These are phyloP conservation scores for Sebastes diploproa DNA, from an alignment of 2,797 vertebrate genomes.

Conservation along the genomic window DNA sequence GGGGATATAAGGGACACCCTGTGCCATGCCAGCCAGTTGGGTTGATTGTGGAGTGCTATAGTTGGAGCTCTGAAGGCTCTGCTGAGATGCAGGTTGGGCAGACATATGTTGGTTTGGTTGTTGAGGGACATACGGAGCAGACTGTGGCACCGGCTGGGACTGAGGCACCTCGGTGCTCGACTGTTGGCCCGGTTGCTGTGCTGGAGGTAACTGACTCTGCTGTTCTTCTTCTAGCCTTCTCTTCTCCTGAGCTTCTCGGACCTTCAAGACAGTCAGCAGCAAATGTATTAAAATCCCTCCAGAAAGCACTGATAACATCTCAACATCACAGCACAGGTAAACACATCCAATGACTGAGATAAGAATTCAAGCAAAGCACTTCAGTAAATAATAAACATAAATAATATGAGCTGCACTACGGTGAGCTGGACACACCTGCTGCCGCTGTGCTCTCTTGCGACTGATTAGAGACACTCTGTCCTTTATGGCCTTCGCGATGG, in stretches of 20 bases:
- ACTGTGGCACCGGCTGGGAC: constrained; percentile 58
- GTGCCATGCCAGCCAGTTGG: constrained; percentile 48
- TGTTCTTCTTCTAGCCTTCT: constrained; percentile 89
- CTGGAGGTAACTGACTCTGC: constrained; percentile 60
- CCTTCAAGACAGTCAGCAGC: constrained; percentile 64
- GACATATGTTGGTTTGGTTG: constrained; percentile 76
- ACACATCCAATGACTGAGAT: background rate
- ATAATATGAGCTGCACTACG: background rate
- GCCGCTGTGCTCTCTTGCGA: constrained; percentile 94
- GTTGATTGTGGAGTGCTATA: constrained; percentile 65
- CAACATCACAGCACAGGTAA: background rate
- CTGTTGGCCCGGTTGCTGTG: constrained; percentile 59
- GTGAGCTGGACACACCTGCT: constrained; percentile 76
- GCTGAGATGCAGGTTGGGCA: constrained; percentile 65
- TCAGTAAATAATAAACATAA: background rate
- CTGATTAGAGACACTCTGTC: constrained; percentile 96
- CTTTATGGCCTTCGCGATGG: constrained; percentile 98
- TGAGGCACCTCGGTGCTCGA: constrained; percentile 54
- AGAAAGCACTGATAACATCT: background rate
- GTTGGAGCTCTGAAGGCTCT: constrained; percentile 58
- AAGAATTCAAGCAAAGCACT: background rate
- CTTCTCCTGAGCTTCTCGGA: constrained; percentile 95
- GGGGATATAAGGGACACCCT: constrained; percentile 58
- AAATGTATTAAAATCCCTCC: background rate
- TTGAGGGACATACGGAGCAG: constrained; percentile 54